Evolutionary conservation across 2,888 invertebrate genomes (phyloP).

Genomic region (Plutella xylostella): DNA sequence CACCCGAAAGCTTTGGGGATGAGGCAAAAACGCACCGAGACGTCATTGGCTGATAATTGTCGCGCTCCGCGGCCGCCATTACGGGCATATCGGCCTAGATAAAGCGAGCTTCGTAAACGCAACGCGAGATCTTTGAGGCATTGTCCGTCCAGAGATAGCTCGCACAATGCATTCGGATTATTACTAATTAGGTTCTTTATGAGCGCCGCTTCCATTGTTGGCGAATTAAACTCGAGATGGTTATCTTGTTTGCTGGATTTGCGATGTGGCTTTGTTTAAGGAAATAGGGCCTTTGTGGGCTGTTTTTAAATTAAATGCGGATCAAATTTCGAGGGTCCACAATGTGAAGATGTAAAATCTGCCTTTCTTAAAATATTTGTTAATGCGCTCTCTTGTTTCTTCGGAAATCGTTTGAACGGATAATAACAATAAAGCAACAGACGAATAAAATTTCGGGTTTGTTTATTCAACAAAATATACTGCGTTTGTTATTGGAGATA

Average conservation of each 20-base stretch:
- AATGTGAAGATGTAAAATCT: not conserved
- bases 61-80: constrained; percentile 33
- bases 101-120: constrained; percentile 39
- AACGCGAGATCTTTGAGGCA: constrained; percentile 34
- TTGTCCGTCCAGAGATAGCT: constrained; percentile 55
- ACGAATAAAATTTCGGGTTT: not conserved
- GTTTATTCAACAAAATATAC: not conserved
- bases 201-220: constrained; percentile 62
- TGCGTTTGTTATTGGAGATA: not conserved
- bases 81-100: constrained; percentile 63
- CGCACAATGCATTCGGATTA: constrained; percentile 65
- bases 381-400: not conserved
- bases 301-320: not conserved
- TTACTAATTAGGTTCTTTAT: constrained; percentile 69
- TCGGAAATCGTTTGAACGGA: not conserved
- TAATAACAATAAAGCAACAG: not conserved
- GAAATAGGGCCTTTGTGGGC: not conserved
- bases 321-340: not conserved
- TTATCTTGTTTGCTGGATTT: constrained; percentile 66
- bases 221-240: constrained; percentile 56
- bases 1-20: constrained; percentile 2
- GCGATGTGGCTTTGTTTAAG: constrained; percentile 57
- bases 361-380: not conserved
- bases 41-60: constrained; percentile 62
- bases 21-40: constrained; percentile 29